Evolutionary conservation across 2,888 invertebrate species (phyloP).

Genomic region (Galeruca laticollis): DNA sequence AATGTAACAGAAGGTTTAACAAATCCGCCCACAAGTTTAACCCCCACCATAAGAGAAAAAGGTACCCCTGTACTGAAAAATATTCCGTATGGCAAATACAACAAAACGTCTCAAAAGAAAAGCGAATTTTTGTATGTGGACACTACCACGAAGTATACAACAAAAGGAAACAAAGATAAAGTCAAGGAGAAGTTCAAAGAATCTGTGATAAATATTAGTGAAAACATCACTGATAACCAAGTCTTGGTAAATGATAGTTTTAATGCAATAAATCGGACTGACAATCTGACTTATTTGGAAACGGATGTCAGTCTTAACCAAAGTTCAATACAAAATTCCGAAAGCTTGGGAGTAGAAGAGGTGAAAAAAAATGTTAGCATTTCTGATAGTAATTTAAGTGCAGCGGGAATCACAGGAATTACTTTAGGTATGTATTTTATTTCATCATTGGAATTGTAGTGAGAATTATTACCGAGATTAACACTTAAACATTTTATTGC

Average conservation of each 20-base stretch:
- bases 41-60: constrained; percentile 41
- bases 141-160: constrained; percentile 40
- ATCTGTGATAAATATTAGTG: constrained; percentile 64
- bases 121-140: constrained; percentile 46
- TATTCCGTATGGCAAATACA: constrained; percentile 41
- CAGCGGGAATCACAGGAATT: constrained; percentile 74
- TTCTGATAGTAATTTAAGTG: constrained; percentile 58
- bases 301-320: constrained; percentile 55
- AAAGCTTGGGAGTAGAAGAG: constrained; percentile 51
- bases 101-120: constrained; percentile 51
- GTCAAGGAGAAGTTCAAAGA: constrained; percentile 52
- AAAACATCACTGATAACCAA: constrained; percentile 56
- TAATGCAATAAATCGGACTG: constrained; percentile 55
- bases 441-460: too few relatives aligned
- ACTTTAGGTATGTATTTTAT: constrained; percentile 65
- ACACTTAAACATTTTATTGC: too few relatives aligned
- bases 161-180: constrained; percentile 42
- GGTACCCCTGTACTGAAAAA: constrained; percentile 40
- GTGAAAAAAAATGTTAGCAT: constrained; percentile 41
- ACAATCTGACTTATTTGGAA: constrained; percentile 56
- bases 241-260: constrained; percentile 51
- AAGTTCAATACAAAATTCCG: constrained; percentile 53
- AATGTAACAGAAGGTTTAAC: constrained; percentile 46
- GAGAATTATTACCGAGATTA: too few relatives aligned
- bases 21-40: constrained; percentile 54